phyloP scores from a whole-genome alignment of 2,797 vertebrate species.

The Thamnophis elegans region DNA sequence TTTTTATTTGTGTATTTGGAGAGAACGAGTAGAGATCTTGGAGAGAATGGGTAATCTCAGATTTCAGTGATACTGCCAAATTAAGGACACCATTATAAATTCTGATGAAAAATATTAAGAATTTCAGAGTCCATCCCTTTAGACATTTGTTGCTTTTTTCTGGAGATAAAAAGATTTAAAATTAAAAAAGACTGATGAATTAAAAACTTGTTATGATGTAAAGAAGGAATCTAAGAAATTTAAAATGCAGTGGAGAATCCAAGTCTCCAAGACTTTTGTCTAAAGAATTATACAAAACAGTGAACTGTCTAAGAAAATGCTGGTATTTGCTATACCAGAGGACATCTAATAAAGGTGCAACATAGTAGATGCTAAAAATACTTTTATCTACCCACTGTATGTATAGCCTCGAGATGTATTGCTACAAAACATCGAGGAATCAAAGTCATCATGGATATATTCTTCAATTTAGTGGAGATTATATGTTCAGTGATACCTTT shows the following conservation, averaged over 20 bases:
- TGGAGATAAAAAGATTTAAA: conserved; percentile 1
- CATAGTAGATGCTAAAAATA: not conserved
- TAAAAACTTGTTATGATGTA: not conserved
- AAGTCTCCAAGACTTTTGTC: not conserved
- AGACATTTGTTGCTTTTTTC: not conserved
- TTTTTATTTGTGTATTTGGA: conserved; percentile 12
- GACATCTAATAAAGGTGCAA: not conserved
- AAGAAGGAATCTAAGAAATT: not conserved
- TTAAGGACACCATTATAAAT: conserved; percentile 4
- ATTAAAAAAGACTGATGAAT: not conserved
- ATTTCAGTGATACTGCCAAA: conserved; percentile 28
- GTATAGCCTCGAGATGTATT: not conserved
- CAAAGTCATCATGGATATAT: not conserved
- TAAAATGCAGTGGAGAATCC: not conserved
- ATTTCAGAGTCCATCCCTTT: not conserved
- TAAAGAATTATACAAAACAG: not conserved
- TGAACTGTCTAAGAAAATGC: not conserved
- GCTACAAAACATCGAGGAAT: not conserved
- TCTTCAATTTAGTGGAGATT: not conserved
- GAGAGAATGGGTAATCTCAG: not conserved
- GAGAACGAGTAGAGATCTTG: not conserved
- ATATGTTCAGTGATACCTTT: not conserved
- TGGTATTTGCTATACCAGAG: not conserved
- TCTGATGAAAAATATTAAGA: conserved; percentile 1
- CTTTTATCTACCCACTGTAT: not conserved